phyloP scores from a whole-genome alignment of 2,888 invertebrate species.

The Harpagoxenus sublaevis region DNA sequence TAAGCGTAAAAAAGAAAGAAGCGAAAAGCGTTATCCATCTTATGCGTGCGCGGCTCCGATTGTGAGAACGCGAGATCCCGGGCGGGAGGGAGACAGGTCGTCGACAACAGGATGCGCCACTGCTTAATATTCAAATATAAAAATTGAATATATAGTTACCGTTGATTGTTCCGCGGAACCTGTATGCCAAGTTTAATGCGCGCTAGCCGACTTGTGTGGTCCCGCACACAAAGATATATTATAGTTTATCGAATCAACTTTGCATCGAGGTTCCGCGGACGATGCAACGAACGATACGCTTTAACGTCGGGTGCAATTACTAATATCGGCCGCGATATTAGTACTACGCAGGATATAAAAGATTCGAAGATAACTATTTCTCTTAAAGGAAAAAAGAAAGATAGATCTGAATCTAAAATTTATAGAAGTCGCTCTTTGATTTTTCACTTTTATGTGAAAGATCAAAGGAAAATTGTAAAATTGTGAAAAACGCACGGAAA shows the following conservation, averaged over 20 bases:
- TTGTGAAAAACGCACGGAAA: neutral
- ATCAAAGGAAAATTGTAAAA: neutral
- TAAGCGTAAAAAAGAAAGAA: constrained; percentile 22
- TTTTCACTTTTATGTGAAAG: neutral
- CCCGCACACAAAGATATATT: constrained; percentile 69
- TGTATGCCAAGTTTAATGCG: constrained; percentile 80
- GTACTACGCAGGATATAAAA: constrained; percentile 7
- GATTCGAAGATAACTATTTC: neutral
- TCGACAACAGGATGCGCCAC: constrained; percentile 68
- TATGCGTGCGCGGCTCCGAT: constrained; percentile 21
- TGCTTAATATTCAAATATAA: constrained; percentile 81
- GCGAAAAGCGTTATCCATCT: constrained; percentile 47
- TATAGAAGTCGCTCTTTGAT: neutral
- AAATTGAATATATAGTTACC: constrained; percentile 83
- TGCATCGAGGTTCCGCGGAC: constrained; percentile 38
- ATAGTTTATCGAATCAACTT: constrained; percentile 28
- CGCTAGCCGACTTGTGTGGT: constrained; percentile 80
- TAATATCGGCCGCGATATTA: neutral
- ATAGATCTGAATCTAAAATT: neutral
- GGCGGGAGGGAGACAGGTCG: constrained; percentile 39
- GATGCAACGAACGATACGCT: neutral
- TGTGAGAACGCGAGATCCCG: constrained; percentile 54
- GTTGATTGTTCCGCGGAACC: constrained; percentile 75
- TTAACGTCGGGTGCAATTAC: constrained; percentile 35
- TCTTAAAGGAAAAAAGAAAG: neutral